Percentiles rank a stretch among this genome's conserved stretches.
Evolutionary conservation across 2,888 invertebrate genomes (phyloP).

Genomic region (Lagria hirta): DNA sequence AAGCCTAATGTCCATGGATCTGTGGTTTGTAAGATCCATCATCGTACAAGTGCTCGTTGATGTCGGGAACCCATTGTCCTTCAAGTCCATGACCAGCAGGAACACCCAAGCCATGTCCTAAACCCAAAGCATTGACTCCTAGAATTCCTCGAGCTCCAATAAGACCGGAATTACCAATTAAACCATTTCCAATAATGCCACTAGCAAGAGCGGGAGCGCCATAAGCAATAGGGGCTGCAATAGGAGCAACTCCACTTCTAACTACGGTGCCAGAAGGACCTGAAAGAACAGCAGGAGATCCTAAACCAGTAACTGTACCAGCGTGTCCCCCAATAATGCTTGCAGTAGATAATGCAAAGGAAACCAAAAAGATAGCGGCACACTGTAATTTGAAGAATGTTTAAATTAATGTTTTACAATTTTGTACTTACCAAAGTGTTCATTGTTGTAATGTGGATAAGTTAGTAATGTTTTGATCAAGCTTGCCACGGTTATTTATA

Average conservation of each 20-base stretch:
- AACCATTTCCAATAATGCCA: conserved; percentile 15
- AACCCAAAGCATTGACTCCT: not conserved
- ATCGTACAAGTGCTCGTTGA: conserved; percentile 41
- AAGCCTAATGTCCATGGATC: conserved; percentile 30
- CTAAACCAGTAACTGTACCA: conserved; percentile 17
- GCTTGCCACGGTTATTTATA: conserved; percentile 21
- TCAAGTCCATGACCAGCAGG: conserved; percentile 32
- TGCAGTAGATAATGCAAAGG: conserved; percentile 19
- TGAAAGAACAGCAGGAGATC: conserved; percentile 29
- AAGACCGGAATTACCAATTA: too few species aligned
- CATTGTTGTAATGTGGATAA: conserved; percentile 24
- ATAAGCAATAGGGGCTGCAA: conserved; percentile 8
- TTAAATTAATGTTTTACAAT: too few species aligned
- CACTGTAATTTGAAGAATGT: conserved; percentile 16
- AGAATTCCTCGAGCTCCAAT: too few species aligned
- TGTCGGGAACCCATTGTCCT: conserved; percentile 43
- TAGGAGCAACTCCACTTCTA: conserved; percentile 27
- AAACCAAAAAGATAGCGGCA: conserved; percentile 18
- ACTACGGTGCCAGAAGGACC: conserved; percentile 33
- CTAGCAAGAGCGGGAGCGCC: conserved; percentile 29
- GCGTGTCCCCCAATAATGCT: conserved; percentile 16
- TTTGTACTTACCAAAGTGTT: conserved; percentile 27
- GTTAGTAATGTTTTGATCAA: conserved; percentile 18
- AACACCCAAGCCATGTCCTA: conserved; percentile 29
- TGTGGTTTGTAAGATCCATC: conserved; percentile 44